These are phyloP conservation scores for Scalopus aquaticus DNA, from an alignment of 2,113 vertebrate genomes.

Conservation along the genomic window DNA sequence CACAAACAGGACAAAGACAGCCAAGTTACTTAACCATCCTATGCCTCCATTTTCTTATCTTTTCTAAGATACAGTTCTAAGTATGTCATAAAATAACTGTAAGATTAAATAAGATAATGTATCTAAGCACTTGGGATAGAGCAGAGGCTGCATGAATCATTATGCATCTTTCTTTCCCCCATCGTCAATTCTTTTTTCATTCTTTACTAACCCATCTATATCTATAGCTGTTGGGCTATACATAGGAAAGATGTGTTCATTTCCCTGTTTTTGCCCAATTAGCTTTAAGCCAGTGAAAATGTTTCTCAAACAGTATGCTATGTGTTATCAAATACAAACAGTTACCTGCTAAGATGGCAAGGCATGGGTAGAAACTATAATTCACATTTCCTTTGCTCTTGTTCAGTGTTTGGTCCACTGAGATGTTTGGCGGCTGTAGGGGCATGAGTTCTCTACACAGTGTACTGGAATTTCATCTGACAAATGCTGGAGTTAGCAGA, in stretches of 20 bases:
- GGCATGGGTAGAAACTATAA: background rate
- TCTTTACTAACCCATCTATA: background rate
- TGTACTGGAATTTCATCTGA: slow-evolving; percentile 65
- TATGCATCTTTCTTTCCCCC: background rate
- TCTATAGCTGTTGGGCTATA: background rate
- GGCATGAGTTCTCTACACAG: slow-evolving; percentile 57
- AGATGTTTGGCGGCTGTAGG: slow-evolving; percentile 48
- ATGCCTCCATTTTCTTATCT: background rate
- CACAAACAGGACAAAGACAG: background rate
- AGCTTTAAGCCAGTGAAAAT: background rate
- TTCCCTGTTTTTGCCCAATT: background rate
- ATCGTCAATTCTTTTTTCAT: background rate
- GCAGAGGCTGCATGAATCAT: background rate
- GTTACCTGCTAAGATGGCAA: background rate
- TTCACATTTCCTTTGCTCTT: background rate
- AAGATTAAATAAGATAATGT: background rate
- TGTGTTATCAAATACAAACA: background rate
- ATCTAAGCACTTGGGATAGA: background rate
- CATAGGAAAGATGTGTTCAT: background rate
- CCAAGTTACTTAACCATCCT: background rate
- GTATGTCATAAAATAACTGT: background rate
- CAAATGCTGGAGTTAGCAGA: slow-evolving; percentile 52
- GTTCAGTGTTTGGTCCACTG: background rate
- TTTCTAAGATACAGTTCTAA: background rate
- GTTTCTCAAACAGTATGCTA: slow-evolving; percentile 32